These are phyloP conservation scores for Isotomurus palustris DNA, from an alignment of 2,888 invertebrate genomes.

Conservation along the genomic window DNA sequence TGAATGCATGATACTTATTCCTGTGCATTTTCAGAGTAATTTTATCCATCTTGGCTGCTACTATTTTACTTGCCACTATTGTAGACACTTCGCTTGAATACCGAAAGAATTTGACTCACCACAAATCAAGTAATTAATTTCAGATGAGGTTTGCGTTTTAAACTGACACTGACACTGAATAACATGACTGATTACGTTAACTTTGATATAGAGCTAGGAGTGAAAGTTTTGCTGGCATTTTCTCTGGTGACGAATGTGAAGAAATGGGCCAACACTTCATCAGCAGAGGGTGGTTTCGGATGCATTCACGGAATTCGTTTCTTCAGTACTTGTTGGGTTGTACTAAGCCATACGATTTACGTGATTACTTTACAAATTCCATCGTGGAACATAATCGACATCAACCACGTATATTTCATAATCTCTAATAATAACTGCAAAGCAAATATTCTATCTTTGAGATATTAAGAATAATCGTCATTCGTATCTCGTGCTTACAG, in stretches of 20 bases:
- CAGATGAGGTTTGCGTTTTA: neutral
- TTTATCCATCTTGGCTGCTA: neutral
- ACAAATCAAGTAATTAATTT: neutral
- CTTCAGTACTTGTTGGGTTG: conserved; percentile 38
- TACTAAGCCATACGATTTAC: conserved; percentile 23
- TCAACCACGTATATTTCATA: conserved; percentile 1
- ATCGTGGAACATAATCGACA: conserved; percentile 13
- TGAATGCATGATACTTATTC: neutral
- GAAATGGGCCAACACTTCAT: conserved; percentile 6
- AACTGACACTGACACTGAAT: neutral
- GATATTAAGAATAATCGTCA: neutral
- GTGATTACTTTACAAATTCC: neutral
- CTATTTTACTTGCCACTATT: neutral
- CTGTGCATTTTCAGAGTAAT: neutral
- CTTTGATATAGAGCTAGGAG: neutral
- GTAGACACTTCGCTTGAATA: neutral
- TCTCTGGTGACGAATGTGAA: conserved; percentile 9
- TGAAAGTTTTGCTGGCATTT: conserved; percentile 5
- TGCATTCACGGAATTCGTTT: conserved; percentile 38
- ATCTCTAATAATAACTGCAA: too few species aligned
- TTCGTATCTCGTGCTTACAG: conserved; percentile 2
- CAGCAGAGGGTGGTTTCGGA: conserved; percentile 2
- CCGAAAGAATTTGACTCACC: too few species aligned
- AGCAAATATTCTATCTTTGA: too few species aligned
- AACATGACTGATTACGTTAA: neutral